Evolutionary conservation across 2,888 invertebrate genomes (phyloP), one percentile per base, ranked within the genome.

Genomic region (Eupsilia transversa): DNA sequence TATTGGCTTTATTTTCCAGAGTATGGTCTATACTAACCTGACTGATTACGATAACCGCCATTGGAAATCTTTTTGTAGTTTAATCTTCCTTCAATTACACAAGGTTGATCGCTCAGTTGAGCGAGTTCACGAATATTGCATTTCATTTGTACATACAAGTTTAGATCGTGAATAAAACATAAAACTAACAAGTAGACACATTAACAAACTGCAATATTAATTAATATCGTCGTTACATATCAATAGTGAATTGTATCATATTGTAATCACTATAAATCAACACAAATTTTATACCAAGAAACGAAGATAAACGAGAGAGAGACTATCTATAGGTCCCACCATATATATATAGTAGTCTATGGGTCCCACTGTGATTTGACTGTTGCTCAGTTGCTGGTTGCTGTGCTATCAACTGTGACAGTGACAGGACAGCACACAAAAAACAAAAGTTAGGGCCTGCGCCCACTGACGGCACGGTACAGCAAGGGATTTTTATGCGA

Each of bases 91-190:
- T 98, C 98, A 79, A 98, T 96, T 79, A 97, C 96, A 89, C 96
- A 95, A 82, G 97, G 97, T 77, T 96, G 97, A 89, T 97, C 97
- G 92, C 97, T 97, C 91, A 97, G 91, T 84, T 97, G 97, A 89
- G 97, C 96, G 80, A 98, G 94, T 93, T 98, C 98, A 90, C 97
- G 97, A 83, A 97, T 97, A 92, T 98, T 98, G 94, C 97, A 97
- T 95, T 97, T 97, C 98, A 98, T 98, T 94, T 92, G 93, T 89
- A 88, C 72, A 79, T 63, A 74, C 38, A 79, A 64, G 46, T 74
- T 57, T 30, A 68, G 30, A 68, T 72, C 61, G 17, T 54, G 6
- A 60, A 74, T 54, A 60, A 63, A 70, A 59, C 41, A 68, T 60
- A 70, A 49, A 77, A 66, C 30, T 54, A 72, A 57, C 63, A 73